Evolutionary conservation across 1,140 invertebrate species (phyloP), one percentile per base, ranked within the genome.

Genomic region (Drosophila cardini): DNA sequence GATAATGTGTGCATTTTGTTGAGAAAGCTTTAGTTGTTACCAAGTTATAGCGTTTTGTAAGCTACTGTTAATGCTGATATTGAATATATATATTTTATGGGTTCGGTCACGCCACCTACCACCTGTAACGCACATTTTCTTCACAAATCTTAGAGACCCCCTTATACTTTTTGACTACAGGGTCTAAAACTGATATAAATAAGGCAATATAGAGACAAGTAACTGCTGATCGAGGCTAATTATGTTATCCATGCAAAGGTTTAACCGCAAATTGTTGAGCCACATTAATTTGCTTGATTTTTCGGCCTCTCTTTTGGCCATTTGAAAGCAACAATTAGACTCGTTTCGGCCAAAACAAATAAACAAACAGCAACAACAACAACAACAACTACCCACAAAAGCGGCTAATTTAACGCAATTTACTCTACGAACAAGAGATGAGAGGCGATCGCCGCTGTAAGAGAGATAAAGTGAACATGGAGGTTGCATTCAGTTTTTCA

Each of bases 341-440:
- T 40, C 38, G 38, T 40, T 40, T 11, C 38, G 38, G 52, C 52
- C 55, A 48, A 64, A 76, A 55, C 40, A 64, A 63, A 70, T 15
- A 72, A 77, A 72, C 61, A 57, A 79, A 42, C n/a, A 30, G 16
- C 11, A 11, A 8, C 30, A 26, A 36, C 34, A 50, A 57, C 57
- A 32, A 34, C 36, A 67, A 40, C 62, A 72, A 65, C 43, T 63
- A 53, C 53, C 60, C 71, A 80, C 76, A 75, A 78, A 75, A 81
- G 77, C 73, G 78, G 81, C 72, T 90, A 90, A 90, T 90, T 90
- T 90, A 90, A 86, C 86, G 85, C 86, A 90, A 26, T 90, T 90
- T 84, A 69, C 63, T 16, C 48, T 78, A 65, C 16, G 68, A 72
- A 69, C 80, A 72, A 76, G 80, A 68, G 80, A 68, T 68, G 64